Percentiles rank a stretch among this genome's conserved stretches.
phyloP scores from a whole-genome alignment of 2,797 vertebrate species.

The Mormyrops attenuatus region DNA sequence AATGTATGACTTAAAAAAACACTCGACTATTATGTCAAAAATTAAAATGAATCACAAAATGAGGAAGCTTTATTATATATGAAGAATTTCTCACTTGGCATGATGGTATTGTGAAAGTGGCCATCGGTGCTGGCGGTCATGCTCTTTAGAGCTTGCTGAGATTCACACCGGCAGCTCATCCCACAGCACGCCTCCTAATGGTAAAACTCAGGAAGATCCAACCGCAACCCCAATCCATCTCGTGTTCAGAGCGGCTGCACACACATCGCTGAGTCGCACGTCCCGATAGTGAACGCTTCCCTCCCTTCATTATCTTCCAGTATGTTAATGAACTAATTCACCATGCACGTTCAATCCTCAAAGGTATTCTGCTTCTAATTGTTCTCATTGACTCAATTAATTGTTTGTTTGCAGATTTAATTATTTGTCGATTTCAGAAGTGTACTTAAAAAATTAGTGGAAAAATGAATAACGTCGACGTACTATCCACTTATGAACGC shows the following conservation, averaged over 20 bases:
- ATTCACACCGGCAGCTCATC: background rate
- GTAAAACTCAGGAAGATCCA: background rate
- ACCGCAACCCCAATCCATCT: background rate
- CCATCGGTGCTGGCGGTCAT: background rate
- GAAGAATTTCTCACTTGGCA: background rate
- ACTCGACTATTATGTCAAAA: background rate
- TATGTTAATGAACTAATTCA: conserved; percentile 73
- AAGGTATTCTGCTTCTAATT: conserved; percentile 73
- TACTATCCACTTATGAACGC: conserved; percentile 8
- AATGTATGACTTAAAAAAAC: background rate
- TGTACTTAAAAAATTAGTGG: conserved; percentile 38
- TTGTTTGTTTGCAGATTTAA: conserved; percentile 79
- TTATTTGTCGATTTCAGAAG: conserved; percentile 71
- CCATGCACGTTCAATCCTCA: conserved; percentile 68
- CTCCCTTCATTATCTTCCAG: conserved; percentile 66
- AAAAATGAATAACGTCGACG: conserved; percentile 44
- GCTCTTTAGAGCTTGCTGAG: background rate
- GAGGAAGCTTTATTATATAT: background rate
- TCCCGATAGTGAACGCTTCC: conserved; percentile 45
- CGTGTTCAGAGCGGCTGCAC: background rate
- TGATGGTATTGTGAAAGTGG: background rate
- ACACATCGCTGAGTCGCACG: background rate
- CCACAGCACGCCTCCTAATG: background rate
- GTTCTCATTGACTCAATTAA: conserved; percentile 78
- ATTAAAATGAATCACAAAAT: background rate